These are phyloP conservation scores for Pseudonaja textilis DNA, from an alignment of 2,113 vertebrate genomes.

Conservation along the genomic window DNA sequence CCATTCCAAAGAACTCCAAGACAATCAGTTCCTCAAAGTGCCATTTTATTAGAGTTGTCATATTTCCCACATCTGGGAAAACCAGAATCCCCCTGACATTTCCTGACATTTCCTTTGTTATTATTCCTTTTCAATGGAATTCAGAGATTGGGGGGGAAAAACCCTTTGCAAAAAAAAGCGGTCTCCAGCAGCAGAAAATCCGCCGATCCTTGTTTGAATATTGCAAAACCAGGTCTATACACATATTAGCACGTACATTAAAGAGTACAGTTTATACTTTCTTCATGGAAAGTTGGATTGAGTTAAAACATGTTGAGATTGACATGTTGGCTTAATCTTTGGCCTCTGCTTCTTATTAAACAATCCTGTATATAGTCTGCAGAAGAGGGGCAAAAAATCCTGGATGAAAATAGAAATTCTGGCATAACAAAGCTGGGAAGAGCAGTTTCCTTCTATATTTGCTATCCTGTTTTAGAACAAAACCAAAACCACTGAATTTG, in stretches of 20 bases:
- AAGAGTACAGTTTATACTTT: not conserved
- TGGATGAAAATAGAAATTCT: not conserved
- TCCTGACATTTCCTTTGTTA: not conserved
- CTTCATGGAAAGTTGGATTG: not conserved
- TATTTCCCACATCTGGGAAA: too few species aligned
- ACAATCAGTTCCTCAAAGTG: too few species aligned
- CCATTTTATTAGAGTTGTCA: too few species aligned
- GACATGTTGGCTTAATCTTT: not conserved
- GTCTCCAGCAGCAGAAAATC: not conserved
- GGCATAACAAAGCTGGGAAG: not conserved
- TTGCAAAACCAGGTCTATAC: not conserved
- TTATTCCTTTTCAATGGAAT: not conserved
- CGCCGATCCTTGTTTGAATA: not conserved
- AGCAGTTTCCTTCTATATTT: not conserved
- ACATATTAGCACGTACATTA: not conserved
- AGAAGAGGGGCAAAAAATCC: not conserved
- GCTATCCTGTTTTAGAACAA: not conserved
- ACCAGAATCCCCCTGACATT: too few species aligned
- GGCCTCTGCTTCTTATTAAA: not conserved
- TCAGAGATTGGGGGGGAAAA: not conserved
- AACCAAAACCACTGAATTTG: not conserved
- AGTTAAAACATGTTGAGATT: not conserved
- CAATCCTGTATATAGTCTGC: not conserved
- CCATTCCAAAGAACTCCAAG: too few species aligned
- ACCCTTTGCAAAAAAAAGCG: not conserved